Evolutionary conservation across 2,113 vertebrate genomes (phyloP), one percentile per base, ranked within the genome.

Genomic region (Rattus rattus): DNA sequence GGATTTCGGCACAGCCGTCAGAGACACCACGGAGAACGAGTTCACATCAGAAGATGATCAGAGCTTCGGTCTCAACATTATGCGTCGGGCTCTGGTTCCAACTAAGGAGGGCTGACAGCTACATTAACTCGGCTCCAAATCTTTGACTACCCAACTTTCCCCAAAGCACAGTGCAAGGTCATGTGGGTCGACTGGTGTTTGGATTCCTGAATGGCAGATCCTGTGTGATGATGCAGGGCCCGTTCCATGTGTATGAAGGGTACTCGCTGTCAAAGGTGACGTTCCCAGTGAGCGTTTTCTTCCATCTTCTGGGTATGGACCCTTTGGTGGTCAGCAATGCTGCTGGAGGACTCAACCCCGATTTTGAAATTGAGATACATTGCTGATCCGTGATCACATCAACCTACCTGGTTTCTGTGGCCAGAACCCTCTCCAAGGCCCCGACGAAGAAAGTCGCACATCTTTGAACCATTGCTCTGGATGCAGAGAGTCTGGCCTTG

Each of bases 321-420:
- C 99, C 98, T 0, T 98, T 99, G 96, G 98, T 99, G 79, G 98
- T 99, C 94, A 99, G 99, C 91, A 99, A 99, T 36, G 99, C 99
- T 33, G 99, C 99, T 4, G 99, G 99, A 52, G 99, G 99, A 0
- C 98, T 99, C 86, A 99, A 99, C 88, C 98, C 99, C 80, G 98
- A 99, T 26, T 99, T 99, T 95, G 99, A 99, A 52, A 99, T 99
- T 22, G 99, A 14, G 99, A 99, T 97, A 98, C 99, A 97, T 99
- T 99, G 99, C 97, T 99, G 97, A 99, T 99, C 56, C 99, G 99
- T 93, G 99, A 99, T 96, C 99, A 99, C 98, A 98, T 99, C 94
- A 99, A 99, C 98, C 96, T 99, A 69, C 99, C 99, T 4, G 99
- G 99, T 70, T 98, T 99, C 59, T 98, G 98, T 33, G 99, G 99